Evolutionary conservation across 2,797 vertebrate species (phyloP).

Genomic region (Chloroceryle inda): DNA sequence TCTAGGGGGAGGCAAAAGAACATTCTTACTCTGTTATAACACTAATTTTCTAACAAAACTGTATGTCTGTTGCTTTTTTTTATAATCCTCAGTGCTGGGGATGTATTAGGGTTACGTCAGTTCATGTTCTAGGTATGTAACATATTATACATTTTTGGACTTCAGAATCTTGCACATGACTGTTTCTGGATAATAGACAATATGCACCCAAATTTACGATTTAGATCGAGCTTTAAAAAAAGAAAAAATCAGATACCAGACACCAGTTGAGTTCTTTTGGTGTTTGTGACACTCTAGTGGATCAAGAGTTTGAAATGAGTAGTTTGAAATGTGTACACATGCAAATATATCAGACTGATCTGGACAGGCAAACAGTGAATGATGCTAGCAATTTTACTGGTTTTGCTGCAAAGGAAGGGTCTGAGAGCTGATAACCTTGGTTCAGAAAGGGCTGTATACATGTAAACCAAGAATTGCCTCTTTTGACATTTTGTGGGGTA

Average conservation of each 20-base stretch:
- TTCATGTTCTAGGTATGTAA: background rate
- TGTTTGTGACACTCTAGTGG: background rate
- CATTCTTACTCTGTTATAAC: background rate
- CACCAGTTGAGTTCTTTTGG: background rate
- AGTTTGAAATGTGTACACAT: background rate
- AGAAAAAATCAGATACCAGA: background rate
- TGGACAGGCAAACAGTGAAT: background rate
- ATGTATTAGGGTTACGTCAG: background rate
- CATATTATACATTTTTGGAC: background rate
- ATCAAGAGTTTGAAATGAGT: background rate
- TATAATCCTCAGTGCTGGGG: background rate
- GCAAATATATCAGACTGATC: background rate
- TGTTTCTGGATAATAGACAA: background rate
- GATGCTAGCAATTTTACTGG: background rate
- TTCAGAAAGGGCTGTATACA: background rate
- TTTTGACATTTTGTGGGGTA: background rate
- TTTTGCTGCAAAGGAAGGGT: background rate
- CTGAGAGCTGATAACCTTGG: background rate
- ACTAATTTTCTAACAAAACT: background rate
- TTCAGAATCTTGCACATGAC: background rate
- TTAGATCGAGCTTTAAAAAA: background rate
- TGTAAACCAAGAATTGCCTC: background rate
- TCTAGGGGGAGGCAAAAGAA: background rate
- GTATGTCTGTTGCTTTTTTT: background rate
- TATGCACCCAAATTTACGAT: background rate